phyloP scores from a whole-genome alignment of 2,113 vertebrate genomes.

The Brevimyrus niger region DNA sequence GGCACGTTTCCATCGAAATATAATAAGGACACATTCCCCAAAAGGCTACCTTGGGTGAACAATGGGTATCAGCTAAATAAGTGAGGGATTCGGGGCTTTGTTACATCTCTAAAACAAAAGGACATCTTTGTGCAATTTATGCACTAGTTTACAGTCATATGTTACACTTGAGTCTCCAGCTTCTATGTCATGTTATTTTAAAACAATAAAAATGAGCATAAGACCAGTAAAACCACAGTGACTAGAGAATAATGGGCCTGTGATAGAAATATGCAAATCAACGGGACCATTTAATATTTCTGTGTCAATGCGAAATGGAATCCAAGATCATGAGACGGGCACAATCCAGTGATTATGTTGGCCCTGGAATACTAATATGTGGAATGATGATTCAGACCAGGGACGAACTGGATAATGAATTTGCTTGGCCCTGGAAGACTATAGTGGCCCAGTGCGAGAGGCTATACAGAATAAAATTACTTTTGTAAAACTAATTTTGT shows the following conservation, averaged over 20 bases:
- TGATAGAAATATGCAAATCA: conserved; percentile 23
- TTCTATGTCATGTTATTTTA: neutral
- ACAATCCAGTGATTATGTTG: conserved; percentile 15
- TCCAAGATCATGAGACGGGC: conserved; percentile 10
- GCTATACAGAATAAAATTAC: neutral
- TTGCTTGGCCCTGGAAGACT: neutral
- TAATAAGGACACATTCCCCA: neutral
- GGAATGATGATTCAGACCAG: conserved; percentile 19
- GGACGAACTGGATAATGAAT: neutral
- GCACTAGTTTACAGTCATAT: neutral
- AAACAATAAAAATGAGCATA: neutral
- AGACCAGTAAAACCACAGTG: neutral
- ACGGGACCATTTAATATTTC: conserved; percentile 13
- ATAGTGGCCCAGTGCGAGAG: neutral
- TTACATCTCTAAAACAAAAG: neutral
- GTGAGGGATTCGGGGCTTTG: neutral
- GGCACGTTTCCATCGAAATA: neutral
- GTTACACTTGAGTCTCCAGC: neutral
- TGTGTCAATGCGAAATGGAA: conserved; percentile 16
- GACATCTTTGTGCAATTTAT: neutral
- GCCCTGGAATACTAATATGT: conserved; percentile 7
- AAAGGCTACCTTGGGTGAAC: neutral
- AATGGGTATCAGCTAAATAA: neutral
- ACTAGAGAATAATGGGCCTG: neutral
- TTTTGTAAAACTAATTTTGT: neutral